Evolutionary conservation across 2,797 vertebrate species (phyloP).

Genomic region (Spondyliosoma cantharus): DNA sequence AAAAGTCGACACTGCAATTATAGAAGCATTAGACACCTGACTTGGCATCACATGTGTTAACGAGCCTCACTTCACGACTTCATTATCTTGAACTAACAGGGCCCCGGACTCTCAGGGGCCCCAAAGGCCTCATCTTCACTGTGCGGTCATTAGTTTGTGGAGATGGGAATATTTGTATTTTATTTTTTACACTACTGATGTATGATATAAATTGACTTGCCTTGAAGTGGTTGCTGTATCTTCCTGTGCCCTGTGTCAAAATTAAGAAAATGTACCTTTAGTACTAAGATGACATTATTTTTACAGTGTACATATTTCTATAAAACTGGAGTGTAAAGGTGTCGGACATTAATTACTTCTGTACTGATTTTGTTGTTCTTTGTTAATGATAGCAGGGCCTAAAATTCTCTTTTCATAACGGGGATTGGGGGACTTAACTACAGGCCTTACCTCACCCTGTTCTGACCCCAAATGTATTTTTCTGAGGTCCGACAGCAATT

Average conservation of each 20-base stretch:
- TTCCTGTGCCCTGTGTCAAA: background rate
- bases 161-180: background rate
- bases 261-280: too few relatives aligned
- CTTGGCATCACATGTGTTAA: constrained; percentile 20
- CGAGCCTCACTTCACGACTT: background rate
- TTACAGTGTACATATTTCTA: too few relatives aligned
- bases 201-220: background rate
- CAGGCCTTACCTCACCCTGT: too few relatives aligned
- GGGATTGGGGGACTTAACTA: too few relatives aligned
- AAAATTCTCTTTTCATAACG: too few relatives aligned
- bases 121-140: background rate
- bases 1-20: background rate
- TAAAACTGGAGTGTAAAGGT: too few relatives aligned
- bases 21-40: background rate
- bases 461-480: too few relatives aligned
- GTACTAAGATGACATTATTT: too few relatives aligned
- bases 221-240: background rate
- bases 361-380: too few relatives aligned
- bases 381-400: too few relatives aligned
- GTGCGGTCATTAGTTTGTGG: background rate
- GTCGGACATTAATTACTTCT: too few relatives aligned
- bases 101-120: background rate
- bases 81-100: background rate
- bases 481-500: too few relatives aligned
- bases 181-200: background rate